phyloP scores from a whole-genome alignment of 2,113 vertebrate species.

The Falco punctatus region DNA sequence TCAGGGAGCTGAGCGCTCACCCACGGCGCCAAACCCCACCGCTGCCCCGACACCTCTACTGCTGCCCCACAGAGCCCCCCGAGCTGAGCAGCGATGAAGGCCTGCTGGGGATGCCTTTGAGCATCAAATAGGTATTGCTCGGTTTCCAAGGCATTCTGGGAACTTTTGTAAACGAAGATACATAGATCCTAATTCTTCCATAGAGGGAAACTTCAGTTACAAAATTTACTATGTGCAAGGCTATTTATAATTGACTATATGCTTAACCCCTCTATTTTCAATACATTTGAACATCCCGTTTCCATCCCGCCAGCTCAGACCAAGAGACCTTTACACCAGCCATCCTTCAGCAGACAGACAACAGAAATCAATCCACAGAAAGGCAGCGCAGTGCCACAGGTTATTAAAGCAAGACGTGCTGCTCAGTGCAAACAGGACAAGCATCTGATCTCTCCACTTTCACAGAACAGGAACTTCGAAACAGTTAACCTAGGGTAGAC shows the following conservation, averaged over 20 bases:
- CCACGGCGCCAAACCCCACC: not conserved
- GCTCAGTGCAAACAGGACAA: not conserved
- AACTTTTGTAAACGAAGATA: not conserved
- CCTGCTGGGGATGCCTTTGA: not conserved
- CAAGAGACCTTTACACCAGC: not conserved
- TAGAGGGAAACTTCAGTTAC: not conserved
- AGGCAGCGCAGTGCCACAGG: not conserved
- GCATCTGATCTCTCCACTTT: not conserved
- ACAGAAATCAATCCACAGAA: not conserved
- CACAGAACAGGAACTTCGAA: not conserved
- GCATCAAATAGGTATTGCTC: not conserved
- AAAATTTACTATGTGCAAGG: not conserved
- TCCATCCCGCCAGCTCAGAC: not conserved
- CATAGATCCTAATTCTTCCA: not conserved
- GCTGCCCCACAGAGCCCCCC: not conserved
- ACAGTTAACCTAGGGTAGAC: not conserved
- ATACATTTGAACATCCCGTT: fast-evolving
- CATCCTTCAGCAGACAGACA: not conserved
- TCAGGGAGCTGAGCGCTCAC: not conserved
- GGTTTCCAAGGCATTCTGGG: not conserved
- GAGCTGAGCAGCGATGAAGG: too few species aligned
- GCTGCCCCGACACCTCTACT: not conserved
- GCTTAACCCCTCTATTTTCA: not conserved
- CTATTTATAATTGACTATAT: not conserved
- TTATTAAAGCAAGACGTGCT: not conserved